Percentiles rank a stretch among this genome's conserved stretches.
Conservation (phyloP, 2,113 vertebrate genomes). For the Apus apus region DNA sequence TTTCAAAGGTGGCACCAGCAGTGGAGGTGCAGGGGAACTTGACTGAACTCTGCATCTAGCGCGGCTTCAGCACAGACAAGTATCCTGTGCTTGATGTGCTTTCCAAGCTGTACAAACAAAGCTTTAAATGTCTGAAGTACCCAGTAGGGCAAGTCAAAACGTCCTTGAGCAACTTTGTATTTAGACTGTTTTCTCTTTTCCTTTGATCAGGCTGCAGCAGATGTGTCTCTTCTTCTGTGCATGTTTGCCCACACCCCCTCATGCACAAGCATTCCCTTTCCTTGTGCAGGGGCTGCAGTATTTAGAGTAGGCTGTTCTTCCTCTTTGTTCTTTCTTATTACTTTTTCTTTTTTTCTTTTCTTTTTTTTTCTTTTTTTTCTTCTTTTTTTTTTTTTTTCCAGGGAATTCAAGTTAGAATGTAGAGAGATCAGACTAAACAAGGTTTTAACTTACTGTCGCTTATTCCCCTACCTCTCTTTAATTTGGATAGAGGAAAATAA, state of each 20-base stretch:
- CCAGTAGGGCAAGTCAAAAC: slow-evolving; percentile 46
- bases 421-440: slow-evolving; percentile 18
- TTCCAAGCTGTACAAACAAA: slow-evolving; percentile 37
- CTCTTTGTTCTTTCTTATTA: slow-evolving; percentile 31
- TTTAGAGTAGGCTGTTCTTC: not conserved
- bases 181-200: slow-evolving; percentile 5
- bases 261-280: not conserved
- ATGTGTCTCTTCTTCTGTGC: slow-evolving; percentile 24
- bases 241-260: not conserved
- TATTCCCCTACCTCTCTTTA: not conserved
- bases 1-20: slow-evolving; percentile 26
- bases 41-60: not conserved
- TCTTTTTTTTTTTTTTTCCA: not conserved
- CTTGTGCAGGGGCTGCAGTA: not conserved
- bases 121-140: slow-evolving; percentile 32
- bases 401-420: slow-evolving; percentile 9
- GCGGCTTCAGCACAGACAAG: not conserved
- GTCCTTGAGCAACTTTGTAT: slow-evolving; percentile 43
- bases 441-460: not conserved
- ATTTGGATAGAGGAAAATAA: not conserved
- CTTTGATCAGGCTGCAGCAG: slow-evolving; percentile 30
- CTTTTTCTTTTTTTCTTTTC: not conserved
- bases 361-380: not conserved
- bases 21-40: not conserved
- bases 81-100: slow-evolving; percentile 1